Percentiles rank a stretch among this genome's conserved stretches.
Conservation (phyloP, 35 echinoderm and acorn worm species). For the Acanthaster planci region DNA sequence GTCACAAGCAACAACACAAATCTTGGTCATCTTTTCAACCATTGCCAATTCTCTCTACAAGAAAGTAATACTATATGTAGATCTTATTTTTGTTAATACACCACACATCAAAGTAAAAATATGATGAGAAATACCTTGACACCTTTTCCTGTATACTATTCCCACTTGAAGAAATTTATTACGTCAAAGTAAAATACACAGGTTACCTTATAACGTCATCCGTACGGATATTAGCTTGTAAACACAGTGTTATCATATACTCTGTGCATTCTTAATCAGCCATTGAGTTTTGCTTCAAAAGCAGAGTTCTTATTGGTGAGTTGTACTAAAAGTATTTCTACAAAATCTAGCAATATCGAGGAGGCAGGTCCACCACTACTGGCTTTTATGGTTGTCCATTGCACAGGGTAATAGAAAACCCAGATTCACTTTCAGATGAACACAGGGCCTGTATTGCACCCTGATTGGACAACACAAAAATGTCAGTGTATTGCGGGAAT, state of each 20-base stretch:
- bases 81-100: not conserved
- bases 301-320: not conserved
- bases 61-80: not conserved
- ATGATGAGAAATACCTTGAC: not conserved
- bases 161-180: too few species aligned
- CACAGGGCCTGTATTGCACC: too few species aligned
- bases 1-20: not conserved
- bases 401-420: too few species aligned
- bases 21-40: slow-evolving; percentile 24
- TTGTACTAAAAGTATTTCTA: too few species aligned
- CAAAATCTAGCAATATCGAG: too few species aligned
- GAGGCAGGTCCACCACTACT: too few species aligned
- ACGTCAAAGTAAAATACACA: not conserved
- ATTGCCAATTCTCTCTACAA: not conserved
- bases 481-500: too few species aligned
- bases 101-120: not conserved
- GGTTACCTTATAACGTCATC: not conserved
- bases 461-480: too few species aligned
- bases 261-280: not conserved
- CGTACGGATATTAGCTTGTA: not conserved
- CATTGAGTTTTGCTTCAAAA: slow-evolving; percentile 27
- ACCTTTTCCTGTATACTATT: slow-evolving; percentile 12
- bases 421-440: too few species aligned
- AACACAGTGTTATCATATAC: too few species aligned
- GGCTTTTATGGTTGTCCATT: too few species aligned